These are phyloP conservation scores for Balearica regulorum DNA, from an alignment of 2,797 vertebrate species.

Conservation along the genomic window DNA sequence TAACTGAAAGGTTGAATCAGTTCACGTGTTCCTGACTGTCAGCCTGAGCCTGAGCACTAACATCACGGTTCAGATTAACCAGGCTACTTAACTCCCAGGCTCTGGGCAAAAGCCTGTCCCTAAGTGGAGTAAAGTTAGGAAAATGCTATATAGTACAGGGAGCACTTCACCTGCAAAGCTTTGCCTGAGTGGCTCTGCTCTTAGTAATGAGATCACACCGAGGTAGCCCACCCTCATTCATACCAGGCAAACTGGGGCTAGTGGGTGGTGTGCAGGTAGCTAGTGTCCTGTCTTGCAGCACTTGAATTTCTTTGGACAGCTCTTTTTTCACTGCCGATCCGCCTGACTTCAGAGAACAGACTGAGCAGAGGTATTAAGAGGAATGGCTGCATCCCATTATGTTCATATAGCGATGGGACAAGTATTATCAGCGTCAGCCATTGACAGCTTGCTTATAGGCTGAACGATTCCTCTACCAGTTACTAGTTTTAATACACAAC, in stretches of 20 bases:
- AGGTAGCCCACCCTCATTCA: not conserved
- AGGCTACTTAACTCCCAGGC: not conserved
- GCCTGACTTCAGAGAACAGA: not conserved
- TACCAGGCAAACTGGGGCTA: not conserved
- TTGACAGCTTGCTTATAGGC: not conserved
- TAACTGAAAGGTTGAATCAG: not conserved
- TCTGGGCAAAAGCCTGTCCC: not conserved
- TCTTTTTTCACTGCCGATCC: not conserved
- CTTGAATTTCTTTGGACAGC: not conserved
- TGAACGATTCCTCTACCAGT: not conserved
- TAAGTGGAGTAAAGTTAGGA: not conserved
- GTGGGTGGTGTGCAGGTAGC: not conserved
- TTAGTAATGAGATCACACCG: fast-evolving
- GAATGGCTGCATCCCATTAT: not conserved
- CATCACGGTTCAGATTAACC: not conserved
- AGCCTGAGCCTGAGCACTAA: not conserved
- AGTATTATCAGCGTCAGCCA: not conserved
- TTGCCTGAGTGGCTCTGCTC: not conserved
- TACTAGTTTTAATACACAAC: not conserved
- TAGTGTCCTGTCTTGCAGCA: not conserved
- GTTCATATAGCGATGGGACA: not conserved
- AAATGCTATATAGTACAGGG: not conserved
- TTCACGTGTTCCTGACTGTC: not conserved
- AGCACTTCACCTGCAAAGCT: not conserved
- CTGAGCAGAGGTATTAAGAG: not conserved